Evolutionary conservation across 2,888 invertebrate genomes (phyloP), one percentile per base, ranked within the genome.

Genomic region (Trissoscelio sp.): DNA sequence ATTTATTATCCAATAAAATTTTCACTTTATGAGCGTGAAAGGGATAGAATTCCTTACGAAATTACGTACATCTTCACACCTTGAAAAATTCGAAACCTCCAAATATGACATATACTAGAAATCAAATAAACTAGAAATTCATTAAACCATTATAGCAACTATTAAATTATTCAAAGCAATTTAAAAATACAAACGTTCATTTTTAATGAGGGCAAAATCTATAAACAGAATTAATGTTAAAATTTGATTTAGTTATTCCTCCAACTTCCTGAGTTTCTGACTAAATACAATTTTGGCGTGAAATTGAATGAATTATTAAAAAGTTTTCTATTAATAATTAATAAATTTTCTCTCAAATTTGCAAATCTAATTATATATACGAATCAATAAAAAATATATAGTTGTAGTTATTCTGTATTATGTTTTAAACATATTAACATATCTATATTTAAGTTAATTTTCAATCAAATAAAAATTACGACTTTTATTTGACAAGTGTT

Each of bases 1-100:
- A 31, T 53, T 53, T 53, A 31, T 31, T 31, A 31, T 31, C 53
- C 28, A 58, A 58, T 58, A 5, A 57, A 57, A 16, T 37, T 18
- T 58, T 53, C 14, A 31, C 14, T 31, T 31, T 53, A 53, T 53
- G 24, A 53, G 31, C 16, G 31, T 16, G 53, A 53, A 31, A 53
- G 20, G 31, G 11, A 31, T 53, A 31, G 14, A 53, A 53, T 53
- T 31, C 28, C 31, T 53, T 16, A 31, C 16, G 11, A 28, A n/a
- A 51, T 51, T 51, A 22, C 46, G 18, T 9, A 11, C 20, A 46
- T 46, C 46, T 46, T 46, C n/a, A 22, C 46, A 46, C 51, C 24
- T 51, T 51, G 9, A 24, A 12, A 24, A 51, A 51, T 51, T 20
- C 51, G 51, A 51, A 12, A 51, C 51, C 28, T 28, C 7, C 28